phyloP scores from a whole-genome alignment of 2,113 vertebrate genomes.

The Callocephalon fimbriatum region DNA sequence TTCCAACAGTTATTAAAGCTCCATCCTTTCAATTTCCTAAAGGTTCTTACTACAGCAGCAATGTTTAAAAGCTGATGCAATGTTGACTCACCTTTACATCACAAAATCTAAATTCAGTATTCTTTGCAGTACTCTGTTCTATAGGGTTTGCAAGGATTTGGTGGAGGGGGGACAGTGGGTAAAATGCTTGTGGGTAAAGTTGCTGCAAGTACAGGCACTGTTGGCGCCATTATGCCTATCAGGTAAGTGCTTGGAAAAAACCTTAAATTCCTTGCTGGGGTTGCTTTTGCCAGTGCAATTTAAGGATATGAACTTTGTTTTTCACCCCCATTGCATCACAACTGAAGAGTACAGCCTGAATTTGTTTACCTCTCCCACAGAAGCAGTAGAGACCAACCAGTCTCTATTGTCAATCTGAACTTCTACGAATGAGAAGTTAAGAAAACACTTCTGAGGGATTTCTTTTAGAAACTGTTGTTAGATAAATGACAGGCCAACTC shows the following conservation, averaged over 20 bases:
- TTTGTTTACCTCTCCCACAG: neutral
- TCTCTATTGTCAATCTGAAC: neutral
- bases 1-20: neutral
- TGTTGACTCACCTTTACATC: accelerated
- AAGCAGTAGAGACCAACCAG: neutral
- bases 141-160: neutral
- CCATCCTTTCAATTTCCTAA: neutral
- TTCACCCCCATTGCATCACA: neutral
- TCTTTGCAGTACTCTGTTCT: neutral
- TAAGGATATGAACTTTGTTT: neutral
- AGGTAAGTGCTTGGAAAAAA: neutral
- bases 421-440: neutral
- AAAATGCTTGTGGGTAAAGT: neutral
- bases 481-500: neutral
- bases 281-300: neutral
- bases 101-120: neutral
- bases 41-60: neutral
- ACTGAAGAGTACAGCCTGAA: neutral
- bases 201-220: neutral
- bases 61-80: neutral
- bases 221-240: accelerated
- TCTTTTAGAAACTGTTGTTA: neutral
- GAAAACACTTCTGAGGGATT: neutral
- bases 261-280: neutral
- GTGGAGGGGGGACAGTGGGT: neutral